phyloP scores from a whole-genome alignment of 2,113 vertebrate genomes.

The western clawed frog (Xenopus tropicalis) region DNA sequence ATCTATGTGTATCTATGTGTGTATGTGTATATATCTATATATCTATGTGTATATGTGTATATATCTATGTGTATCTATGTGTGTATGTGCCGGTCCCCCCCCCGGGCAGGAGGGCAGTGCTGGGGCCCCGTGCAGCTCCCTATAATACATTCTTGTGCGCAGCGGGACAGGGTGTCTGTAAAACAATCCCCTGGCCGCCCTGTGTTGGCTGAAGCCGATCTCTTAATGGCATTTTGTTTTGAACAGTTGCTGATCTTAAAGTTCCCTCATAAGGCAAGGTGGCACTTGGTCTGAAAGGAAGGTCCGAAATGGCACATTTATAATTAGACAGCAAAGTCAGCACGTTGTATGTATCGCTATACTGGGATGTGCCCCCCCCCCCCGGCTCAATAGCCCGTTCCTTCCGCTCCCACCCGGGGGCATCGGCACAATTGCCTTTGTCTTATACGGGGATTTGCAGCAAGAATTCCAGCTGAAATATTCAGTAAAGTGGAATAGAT shows the following conservation, averaged over 20 bases:
- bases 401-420: slow-evolving; percentile 65
- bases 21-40: no score
- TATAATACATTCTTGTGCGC: slow-evolving; percentile 77
- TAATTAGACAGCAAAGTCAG: slow-evolving; percentile 99
- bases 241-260: slow-evolving; percentile 88
- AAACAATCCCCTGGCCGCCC: slow-evolving; percentile 72
- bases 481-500: no score
- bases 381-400: slow-evolving; percentile 69
- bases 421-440: no score
- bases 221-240: slow-evolving; percentile 89
- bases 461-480: no score
- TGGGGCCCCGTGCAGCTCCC: no score
- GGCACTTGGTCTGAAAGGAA: slow-evolving; percentile 83
- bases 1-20: no score
- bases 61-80: no score
- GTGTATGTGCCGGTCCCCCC: no score
- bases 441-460: no score
- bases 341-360: slow-evolving; percentile 91
- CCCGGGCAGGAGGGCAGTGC: no score
- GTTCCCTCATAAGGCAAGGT: slow-evolving; percentile 99
- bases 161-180: slow-evolving; percentile 77
- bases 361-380: slow-evolving; percentile 80
- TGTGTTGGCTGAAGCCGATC: slow-evolving; percentile 77
- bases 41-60: no score
- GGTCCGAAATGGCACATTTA: slow-evolving; percentile 98